These are phyloP conservation scores for Gambelia wislizenii DNA, from an alignment of 2,797 vertebrate species.

Conservation along the genomic window DNA sequence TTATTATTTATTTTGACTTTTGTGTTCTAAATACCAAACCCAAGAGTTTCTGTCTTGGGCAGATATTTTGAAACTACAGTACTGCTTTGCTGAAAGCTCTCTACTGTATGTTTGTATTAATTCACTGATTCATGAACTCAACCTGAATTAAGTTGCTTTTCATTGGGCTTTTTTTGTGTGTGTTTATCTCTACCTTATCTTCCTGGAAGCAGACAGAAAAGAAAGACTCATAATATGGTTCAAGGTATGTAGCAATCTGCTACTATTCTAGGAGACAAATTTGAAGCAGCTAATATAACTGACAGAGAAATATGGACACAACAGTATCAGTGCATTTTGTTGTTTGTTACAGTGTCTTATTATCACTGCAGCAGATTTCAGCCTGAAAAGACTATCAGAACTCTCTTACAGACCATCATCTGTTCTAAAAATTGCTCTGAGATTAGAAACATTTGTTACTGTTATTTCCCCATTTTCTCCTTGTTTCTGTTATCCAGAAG, in stretches of 20 bases:
- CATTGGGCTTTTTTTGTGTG: constrained; percentile 16
- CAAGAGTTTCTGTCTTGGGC: background rate
- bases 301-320: constrained; percentile 60
- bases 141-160: constrained; percentile 50
- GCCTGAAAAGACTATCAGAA: constrained; percentile 31
- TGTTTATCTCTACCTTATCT: constrained; percentile 48
- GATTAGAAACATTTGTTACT: constrained; percentile 45
- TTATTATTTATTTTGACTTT: background rate
- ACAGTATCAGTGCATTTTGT: constrained; percentile 28
- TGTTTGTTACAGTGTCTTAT: constrained; percentile 42
- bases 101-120: constrained; percentile 16
- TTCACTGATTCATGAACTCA: constrained; percentile 45
- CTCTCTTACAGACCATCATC: constrained; percentile 1
- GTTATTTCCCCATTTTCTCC: constrained; percentile 35
- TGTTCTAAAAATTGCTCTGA: constrained; percentile 48
- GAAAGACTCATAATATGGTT: constrained; percentile 19
- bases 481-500: constrained; percentile 38
- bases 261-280: constrained; percentile 31
- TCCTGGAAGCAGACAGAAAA: constrained; percentile 28
- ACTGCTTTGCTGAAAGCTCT: constrained; percentile 37
- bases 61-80: background rate
- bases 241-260: constrained; percentile 40
- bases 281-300: constrained; percentile 39
- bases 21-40: background rate
- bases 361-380: constrained; percentile 30